A percentile compares a stretch with the other conserved stretches of the same genome.
These are phyloP conservation scores for Coelinius sp. DNA, from an alignment of 2,888 invertebrate species.

Conservation along the genomic window DNA sequence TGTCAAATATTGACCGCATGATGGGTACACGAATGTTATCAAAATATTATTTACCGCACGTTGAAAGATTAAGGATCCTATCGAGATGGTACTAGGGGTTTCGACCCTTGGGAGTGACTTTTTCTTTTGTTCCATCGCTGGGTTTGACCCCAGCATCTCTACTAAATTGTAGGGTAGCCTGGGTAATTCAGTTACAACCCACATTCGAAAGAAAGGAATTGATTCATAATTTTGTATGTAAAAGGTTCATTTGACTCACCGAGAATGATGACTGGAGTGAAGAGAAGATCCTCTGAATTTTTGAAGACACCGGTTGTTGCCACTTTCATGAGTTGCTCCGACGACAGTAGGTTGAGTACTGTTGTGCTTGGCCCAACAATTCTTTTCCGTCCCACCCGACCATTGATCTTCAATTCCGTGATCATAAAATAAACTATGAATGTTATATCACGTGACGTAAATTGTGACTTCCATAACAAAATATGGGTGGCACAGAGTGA, in stretches of 20 bases:
- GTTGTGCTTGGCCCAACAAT: slow-evolving; percentile 20
- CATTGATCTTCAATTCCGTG: not conserved
- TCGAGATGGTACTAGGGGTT: slow-evolving; percentile 22
- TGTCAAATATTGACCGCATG: slow-evolving; percentile 51
- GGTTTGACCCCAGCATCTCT: not conserved
- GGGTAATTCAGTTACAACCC: not conserved
- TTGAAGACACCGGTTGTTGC: slow-evolving; percentile 4
- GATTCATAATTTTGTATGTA: not conserved
- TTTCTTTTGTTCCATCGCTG: not conserved
- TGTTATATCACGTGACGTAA: slow-evolving; percentile 51
- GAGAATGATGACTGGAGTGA: not conserved
- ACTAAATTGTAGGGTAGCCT: not conserved
- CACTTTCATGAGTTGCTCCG: not conserved
- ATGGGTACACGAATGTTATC: slow-evolving; percentile 41
- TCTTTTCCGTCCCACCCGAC: not conserved
- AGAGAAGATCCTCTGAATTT: not conserved
- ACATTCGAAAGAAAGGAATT: not conserved
- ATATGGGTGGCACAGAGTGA: slow-evolving; percentile 50
- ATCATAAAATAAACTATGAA: slow-evolving; percentile 39
- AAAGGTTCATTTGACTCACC: not conserved
- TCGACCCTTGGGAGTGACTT: slow-evolving; percentile 17
- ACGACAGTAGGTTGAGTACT: slow-evolving; percentile 25
- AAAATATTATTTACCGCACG: slow-evolving; percentile 51
- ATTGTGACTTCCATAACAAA: slow-evolving; percentile 37
- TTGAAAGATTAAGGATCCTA: slow-evolving; percentile 31